These are phyloP conservation scores for Neodiprion virginianus DNA, from an alignment of 1,140 invertebrate species.

Conservation along the genomic window DNA sequence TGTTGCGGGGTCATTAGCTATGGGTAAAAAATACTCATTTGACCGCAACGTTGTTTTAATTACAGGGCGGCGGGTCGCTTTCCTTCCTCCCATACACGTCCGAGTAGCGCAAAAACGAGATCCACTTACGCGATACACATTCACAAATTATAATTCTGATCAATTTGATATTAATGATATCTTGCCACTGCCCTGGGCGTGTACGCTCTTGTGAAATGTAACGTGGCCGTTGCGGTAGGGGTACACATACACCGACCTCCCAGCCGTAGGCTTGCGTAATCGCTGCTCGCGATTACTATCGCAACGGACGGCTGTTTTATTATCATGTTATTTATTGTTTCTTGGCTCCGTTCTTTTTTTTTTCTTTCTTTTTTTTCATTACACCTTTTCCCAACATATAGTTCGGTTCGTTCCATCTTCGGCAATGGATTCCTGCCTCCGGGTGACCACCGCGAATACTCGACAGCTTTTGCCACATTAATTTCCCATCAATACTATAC, in stretches of 20 bases:
- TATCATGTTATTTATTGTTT: neutral
- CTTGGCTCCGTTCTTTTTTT: neutral
- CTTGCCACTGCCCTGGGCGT: slow-evolving; percentile 1
- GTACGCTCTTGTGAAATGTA: neutral
- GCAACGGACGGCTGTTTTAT: neutral
- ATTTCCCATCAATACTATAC: neutral
- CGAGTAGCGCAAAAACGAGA: no score
- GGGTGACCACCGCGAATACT: neutral
- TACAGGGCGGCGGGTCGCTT: neutral
- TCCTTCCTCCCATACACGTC: no score
- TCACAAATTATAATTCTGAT: neutral
- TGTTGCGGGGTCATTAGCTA: no score
- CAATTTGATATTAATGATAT: slow-evolving; percentile 8
- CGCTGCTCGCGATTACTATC: neutral
- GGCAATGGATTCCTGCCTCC: neutral
- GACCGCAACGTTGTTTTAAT: neutral
- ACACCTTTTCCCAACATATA: neutral
- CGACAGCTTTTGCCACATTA: neutral
- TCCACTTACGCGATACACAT: no score
- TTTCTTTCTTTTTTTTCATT: neutral
- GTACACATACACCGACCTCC: neutral
- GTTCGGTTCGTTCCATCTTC: neutral
- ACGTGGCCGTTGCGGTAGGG: neutral
- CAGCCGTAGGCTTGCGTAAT: neutral
- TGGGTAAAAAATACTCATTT: no score